Evolutionary conservation across 2,113 vertebrate species (phyloP).

Genomic region (Oreochromis spilurus): DNA sequence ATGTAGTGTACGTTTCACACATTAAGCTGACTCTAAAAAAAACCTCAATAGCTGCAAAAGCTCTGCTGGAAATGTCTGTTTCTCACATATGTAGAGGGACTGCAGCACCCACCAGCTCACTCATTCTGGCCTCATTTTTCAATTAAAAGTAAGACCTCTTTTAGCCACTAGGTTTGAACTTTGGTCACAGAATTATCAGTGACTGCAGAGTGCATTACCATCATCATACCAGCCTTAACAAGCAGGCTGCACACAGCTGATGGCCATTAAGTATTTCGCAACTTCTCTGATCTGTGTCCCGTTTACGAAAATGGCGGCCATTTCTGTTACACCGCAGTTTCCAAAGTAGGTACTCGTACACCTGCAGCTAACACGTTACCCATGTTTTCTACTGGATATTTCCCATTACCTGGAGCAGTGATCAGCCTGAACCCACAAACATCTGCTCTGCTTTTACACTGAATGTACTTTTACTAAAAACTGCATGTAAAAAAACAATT

Average conservation of each 20-base stretch:
- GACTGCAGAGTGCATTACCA: not conserved
- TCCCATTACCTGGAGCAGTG: not conserved
- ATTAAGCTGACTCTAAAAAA: not conserved
- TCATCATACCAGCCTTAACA: not conserved
- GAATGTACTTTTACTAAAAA: not conserved
- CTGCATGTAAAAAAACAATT: accelerated
- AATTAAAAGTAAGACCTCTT: not conserved
- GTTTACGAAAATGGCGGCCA: not conserved
- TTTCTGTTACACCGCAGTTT: not conserved
- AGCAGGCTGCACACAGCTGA: not conserved
- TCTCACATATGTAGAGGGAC: not conserved
- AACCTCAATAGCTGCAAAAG: not conserved
- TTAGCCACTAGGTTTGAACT: not conserved
- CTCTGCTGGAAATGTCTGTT: not conserved
- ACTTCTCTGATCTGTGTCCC: not conserved
- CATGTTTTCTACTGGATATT: not conserved
- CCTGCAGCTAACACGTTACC: not conserved
- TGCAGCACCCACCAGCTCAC: not conserved
- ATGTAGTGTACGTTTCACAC: not conserved
- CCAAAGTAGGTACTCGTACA: not conserved
- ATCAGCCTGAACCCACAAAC: not conserved
- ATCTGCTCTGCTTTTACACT: not conserved
- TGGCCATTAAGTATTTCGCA: not conserved
- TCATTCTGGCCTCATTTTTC: not conserved
- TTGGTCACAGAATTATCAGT: not conserved